Evolutionary conservation across 1,140 invertebrate species (phyloP).

Genomic region (Drosophila micromelanica): DNA sequence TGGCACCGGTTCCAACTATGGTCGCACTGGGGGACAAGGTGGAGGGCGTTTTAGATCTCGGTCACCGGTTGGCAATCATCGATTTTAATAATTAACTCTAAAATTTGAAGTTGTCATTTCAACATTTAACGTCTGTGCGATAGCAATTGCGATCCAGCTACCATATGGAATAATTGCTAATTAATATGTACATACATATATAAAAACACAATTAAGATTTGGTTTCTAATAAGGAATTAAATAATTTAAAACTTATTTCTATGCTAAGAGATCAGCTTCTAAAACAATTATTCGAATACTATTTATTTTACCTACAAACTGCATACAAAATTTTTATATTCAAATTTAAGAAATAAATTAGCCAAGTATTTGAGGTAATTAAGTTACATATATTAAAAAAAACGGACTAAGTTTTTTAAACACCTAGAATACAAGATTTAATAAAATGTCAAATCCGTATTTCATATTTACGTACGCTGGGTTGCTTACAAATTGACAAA

Average conservation of each 20-base stretch:
- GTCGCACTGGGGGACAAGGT: constrained; percentile 80
- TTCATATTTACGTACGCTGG: constrained; percentile 17
- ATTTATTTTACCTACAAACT: constrained; percentile 49
- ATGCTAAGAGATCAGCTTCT: constrained; percentile 38
- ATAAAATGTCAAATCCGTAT: constrained; percentile 46
- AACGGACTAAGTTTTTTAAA: constrained; percentile 50
- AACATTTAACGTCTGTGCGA: constrained; percentile 49
- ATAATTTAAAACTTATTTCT: constrained; percentile 29
- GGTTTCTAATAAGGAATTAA: constrained; percentile 31
- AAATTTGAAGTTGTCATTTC: constrained; percentile 36
- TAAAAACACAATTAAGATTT: constrained; percentile 33
- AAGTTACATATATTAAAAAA: constrained; percentile 40
- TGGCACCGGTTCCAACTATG: constrained; percentile 79
- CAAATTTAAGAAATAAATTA: constrained; percentile 54
- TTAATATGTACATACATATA: constrained; percentile 54
- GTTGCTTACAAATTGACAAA: neutral
- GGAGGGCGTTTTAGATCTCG: constrained; percentile 78
- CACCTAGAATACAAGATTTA: constrained; percentile 47
- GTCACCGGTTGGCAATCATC: constrained; percentile 71
- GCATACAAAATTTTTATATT: constrained; percentile 43
- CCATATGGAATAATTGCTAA: constrained; percentile 37
- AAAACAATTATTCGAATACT: constrained; percentile 21
- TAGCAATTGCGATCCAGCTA: constrained; percentile 29
- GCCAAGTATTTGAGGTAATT: constrained; percentile 48
- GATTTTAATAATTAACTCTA: constrained; percentile 65